A percentile compares a stretch with the other conserved stretches of the same genome.
Conservation (phyloP, 2,113 vertebrate genomes). For the Lethenteron reissneri region DNA sequence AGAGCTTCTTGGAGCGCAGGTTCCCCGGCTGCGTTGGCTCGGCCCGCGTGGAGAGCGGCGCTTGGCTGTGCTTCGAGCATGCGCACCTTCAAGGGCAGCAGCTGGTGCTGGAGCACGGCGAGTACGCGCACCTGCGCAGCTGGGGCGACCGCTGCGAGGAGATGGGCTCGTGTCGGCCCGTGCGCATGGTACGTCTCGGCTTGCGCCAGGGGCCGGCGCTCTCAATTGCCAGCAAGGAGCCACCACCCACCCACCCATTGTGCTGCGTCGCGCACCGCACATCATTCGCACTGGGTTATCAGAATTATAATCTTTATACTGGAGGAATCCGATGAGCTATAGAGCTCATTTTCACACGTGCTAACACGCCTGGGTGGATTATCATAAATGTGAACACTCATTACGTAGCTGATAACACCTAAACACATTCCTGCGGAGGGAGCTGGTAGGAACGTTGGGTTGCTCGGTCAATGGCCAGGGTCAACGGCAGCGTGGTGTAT, state of each 20-base stretch:
- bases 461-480: too few species aligned
- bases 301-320: too few species aligned
- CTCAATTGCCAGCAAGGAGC: too few species aligned
- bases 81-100: conserved; percentile 59
- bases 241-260: too few species aligned
- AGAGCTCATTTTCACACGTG: neutral
- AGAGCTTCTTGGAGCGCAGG: conserved; percentile 64
- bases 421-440: too few species aligned
- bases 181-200: conserved; percentile 42
- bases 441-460: too few species aligned
- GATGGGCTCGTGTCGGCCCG: conserved; percentile 61
- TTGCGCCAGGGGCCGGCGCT: neutral
- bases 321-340: neutral
- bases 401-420: too few species aligned
- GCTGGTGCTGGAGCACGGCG: conserved; percentile 53
- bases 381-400: too few species aligned
- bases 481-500: too few species aligned
- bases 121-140: conserved; percentile 51
- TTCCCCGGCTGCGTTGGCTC: conserved; percentile 69
- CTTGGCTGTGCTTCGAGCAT: conserved; percentile 63
- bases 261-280: too few species aligned
- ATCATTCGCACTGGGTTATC: too few species aligned
- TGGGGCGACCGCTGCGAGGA: conserved; percentile 67
- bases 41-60: conserved; percentile 48
- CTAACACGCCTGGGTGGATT: neutral